Conservation (phyloP, 2,888 invertebrate species). For the Eupithecia inturbata region DNA sequence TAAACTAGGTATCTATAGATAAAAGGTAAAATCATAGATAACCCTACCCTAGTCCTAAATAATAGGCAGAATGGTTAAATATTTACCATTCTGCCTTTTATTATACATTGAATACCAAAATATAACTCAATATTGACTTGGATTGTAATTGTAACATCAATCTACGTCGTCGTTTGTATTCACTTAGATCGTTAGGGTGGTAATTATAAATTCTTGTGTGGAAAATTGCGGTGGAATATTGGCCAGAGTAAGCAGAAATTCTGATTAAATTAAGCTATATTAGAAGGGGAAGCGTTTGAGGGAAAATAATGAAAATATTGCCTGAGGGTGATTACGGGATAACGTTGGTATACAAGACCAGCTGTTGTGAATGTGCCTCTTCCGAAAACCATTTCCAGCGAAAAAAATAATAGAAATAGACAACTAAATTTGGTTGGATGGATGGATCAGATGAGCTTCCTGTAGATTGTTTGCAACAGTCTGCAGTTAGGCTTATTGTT, state of each 20-base stretch:
- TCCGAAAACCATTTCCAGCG: too few relatives aligned
- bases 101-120: neutral
- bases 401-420: too few relatives aligned
- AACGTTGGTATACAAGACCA: constrained; percentile 59
- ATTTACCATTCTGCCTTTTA: neutral
- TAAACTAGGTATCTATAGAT: neutral
- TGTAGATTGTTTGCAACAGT: too few relatives aligned
- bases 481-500: too few relatives aligned
- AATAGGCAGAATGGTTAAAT: neutral
- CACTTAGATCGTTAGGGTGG: constrained; percentile 50
- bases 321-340: constrained; percentile 56
- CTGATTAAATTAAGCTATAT: constrained; percentile 80
- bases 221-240: constrained; percentile 67
- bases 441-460: too few relatives aligned
- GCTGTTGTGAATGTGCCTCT: constrained; percentile 31
- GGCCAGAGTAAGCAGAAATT: constrained; percentile 66
- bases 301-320: constrained; percentile 80
- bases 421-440: too few relatives aligned
- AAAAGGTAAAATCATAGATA: neutral
- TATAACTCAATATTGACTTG: constrained; percentile 26
- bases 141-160: constrained; percentile 41
- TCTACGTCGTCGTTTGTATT: constrained; percentile 48
- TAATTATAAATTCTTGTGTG: constrained; percentile 71
- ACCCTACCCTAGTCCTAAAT: neutral
- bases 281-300: constrained; percentile 71